phyloP scores from a whole-genome alignment of 2,888 invertebrate species.

The Drosophila mettleri region DNA sequence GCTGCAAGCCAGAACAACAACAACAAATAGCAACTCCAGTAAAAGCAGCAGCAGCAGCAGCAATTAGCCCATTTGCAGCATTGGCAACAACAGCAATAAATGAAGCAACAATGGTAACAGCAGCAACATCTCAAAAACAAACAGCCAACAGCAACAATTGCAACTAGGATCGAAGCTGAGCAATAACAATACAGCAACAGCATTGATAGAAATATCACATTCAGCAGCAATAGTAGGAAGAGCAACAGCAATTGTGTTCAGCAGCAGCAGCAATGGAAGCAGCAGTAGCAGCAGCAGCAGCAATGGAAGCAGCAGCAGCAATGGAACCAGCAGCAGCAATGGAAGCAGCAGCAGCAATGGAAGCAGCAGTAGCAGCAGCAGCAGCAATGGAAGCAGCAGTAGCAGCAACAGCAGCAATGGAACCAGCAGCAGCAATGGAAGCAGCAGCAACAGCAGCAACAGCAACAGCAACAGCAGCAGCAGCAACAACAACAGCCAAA shows the following conservation, averaged over 20 bases:
- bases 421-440: neutral
- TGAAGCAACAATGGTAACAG: neutral
- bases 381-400: neutral
- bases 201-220: too few species aligned
- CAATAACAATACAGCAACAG: neutral
- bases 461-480: neutral
- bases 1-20: neutral
- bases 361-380: neutral
- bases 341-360: neutral
- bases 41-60: neutral
- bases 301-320: constrained; percentile 14
- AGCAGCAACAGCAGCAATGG: neutral
- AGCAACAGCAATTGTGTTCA: neutral
- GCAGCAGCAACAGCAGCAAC: neutral
- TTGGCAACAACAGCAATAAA: neutral
- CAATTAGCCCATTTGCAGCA: neutral
- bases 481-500: too few species aligned
- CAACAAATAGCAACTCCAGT: neutral
- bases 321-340: neutral
- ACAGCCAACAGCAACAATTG: neutral
- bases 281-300: neutral
- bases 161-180: too few species aligned
- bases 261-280: neutral
- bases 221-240: neutral
- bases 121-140: neutral